A percentile compares a stretch with the other conserved stretches of the same genome.
Evolutionary conservation across 2,888 invertebrate species (phyloP).

Genomic region (Cancer borealis): DNA sequence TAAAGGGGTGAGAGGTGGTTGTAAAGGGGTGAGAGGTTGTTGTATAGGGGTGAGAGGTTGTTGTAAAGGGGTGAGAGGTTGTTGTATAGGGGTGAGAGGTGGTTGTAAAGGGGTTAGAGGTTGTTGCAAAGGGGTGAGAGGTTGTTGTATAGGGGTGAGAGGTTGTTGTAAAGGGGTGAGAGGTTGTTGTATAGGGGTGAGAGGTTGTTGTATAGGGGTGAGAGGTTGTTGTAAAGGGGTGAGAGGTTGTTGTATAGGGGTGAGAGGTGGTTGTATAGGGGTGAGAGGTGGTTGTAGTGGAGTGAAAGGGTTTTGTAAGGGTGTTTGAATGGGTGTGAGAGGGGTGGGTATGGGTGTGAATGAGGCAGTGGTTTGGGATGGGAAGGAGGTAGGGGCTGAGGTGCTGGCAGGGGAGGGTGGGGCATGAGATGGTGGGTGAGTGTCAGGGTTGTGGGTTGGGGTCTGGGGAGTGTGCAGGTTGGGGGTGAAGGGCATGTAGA

Average conservation of each 20-base stretch:
- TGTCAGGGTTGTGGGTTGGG: conserved; percentile 64
- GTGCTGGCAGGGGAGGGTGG: conserved; percentile 15
- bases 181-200: conserved; percentile 13
- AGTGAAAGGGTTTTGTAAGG: conserved; percentile 51
- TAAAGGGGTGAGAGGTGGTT: conserved; percentile 53
- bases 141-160: too few species aligned
- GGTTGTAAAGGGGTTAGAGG: conserved; percentile 41
- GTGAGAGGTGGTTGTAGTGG: conserved; percentile 52
- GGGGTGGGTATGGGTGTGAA: conserved; percentile 59
- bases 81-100: conserved; percentile 51
- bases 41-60: conserved; percentile 47
- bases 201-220: conserved; percentile 46
- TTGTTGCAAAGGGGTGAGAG: too few species aligned
- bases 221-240: conserved; percentile 1
- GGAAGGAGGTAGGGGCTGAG: conserved; percentile 33
- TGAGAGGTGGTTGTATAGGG: conserved; percentile 42
- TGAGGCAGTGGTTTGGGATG: conserved; percentile 35
- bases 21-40: conserved; percentile 13
- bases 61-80: conserved; percentile 49
- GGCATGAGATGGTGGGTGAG: neutral
- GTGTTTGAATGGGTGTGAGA: conserved; percentile 61
- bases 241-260: neutral
- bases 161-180: neutral
- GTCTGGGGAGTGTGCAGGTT: conserved; percentile 65
- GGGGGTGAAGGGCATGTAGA: conserved; percentile 71